Evolutionary conservation across 2,888 invertebrate species (phyloP), one percentile per base, ranked within the genome.

Genomic region (Baccha elongata): DNA sequence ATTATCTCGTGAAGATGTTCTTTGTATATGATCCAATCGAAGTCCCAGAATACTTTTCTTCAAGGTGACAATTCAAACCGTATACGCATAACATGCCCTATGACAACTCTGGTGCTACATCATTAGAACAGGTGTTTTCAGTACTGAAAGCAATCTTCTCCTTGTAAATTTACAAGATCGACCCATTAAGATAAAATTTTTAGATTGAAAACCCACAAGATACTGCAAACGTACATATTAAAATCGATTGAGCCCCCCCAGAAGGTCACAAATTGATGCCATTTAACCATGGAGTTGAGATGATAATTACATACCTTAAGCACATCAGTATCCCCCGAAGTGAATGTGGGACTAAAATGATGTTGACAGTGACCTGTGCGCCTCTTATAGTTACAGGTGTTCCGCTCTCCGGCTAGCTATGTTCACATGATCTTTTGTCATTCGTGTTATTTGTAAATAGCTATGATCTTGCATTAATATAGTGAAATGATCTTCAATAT

Each of bases 311-410:
- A 83, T 73, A 67, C 55, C 78, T 68, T 21, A 42, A 44, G 44
- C 55, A 53, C 23, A 48, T 29, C 21, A 10, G 3, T 58, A 73
- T 53, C 75, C 67, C 53, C 35, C 11, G 17, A 55, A 46, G 67
- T 53, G 76, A 73, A 81, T 72, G 83, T 64, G 83, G 48, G 60
- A 76, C 58, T 60, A 35, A 65, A 69, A 62, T 72, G 71, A 83
- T 72, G 83, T 78, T 83, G 83, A 83, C 83, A 83, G 83, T 83
- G 83, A 83, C 83, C 83, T 83, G 78, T 83, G 83, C 83, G n/a
- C n/a, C n/a, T n/a, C 83, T 78, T 78, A 78, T 78, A 40, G 32
- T 42, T 75, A 80, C 83, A 83, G 83, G 83, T 83, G 83, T 80
- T 80, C 68, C 68, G 68, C 74, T 68, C 67, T 68, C 35, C n/a